phyloP scores from a whole-genome alignment of 2,888 invertebrate genomes.

The Hirudinaria manillensis region DNA sequence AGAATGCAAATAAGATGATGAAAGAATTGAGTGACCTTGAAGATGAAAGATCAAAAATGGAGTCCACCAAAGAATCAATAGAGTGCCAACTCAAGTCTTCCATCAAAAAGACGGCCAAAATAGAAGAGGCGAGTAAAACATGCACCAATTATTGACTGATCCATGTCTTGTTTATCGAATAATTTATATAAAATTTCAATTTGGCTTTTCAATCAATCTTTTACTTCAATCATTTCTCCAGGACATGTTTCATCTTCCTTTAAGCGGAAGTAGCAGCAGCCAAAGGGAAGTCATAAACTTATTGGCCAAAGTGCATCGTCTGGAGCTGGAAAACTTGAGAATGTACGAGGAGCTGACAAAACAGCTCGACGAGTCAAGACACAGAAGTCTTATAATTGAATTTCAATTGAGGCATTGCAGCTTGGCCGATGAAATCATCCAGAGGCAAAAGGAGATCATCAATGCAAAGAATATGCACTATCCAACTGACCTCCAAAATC shows the following conservation, averaged over 20 bases:
- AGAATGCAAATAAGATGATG: constrained; percentile 46
- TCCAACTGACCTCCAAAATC: constrained; percentile 17
- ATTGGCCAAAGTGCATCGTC: constrained; percentile 82
- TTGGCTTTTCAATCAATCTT: background rate
- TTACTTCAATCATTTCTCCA: background rate
- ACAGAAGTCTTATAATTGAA: constrained; percentile 8
- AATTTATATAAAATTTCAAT: background rate
- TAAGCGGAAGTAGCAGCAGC: background rate
- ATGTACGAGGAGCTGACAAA: constrained; percentile 20
- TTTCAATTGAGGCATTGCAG: background rate
- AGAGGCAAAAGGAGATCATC: constrained; percentile 20
- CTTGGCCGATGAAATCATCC: constrained; percentile 22
- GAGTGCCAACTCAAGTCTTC: constrained; percentile 76
- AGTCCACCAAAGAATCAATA: constrained; percentile 69
- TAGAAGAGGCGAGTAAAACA: constrained; percentile 69
- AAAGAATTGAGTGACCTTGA: constrained; percentile 65
- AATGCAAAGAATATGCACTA: background rate
- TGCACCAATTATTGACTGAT: background rate
- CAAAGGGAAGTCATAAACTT: constrained; percentile 81
- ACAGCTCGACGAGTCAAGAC: constrained; percentile 6
- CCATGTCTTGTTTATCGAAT: background rate
- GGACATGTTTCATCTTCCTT: constrained; percentile 22
- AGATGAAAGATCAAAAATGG: constrained; percentile 75
- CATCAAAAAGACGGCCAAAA: constrained; percentile 68
- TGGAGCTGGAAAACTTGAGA: constrained; percentile 73